A percentile compares a stretch with the other conserved stretches of the same genome.
Conservation (phyloP, 2,113 vertebrate genomes). For the Pyxicephalus adspersus region DNA sequence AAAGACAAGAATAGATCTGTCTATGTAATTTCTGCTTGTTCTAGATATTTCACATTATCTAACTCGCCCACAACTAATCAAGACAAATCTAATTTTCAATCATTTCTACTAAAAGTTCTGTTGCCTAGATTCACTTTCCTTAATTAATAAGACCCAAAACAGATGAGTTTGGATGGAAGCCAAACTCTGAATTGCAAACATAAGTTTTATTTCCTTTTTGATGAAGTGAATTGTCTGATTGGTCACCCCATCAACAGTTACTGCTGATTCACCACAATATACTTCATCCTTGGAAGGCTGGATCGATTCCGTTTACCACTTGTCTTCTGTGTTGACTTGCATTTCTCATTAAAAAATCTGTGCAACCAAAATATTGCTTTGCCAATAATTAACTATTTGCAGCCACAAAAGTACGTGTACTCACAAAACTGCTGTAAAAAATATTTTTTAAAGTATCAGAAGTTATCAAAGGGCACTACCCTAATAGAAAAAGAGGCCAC, state of each 20-base stretch:
- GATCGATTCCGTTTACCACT: constrained; percentile 20
- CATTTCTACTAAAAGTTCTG: neutral
- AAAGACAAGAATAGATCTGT: no score
- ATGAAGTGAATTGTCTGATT: constrained; percentile 5
- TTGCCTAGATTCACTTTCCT: constrained; percentile 7
- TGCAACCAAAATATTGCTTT: neutral
- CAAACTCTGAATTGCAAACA: constrained; percentile 29
- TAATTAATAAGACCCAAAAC: constrained; percentile 26
- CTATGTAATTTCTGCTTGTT: neutral
- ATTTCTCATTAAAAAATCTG: neutral
- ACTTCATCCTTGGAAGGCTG: constrained; percentile 15
- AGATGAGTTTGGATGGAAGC: constrained; percentile 13
- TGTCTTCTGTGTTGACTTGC: neutral
- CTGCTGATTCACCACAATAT: constrained; percentile 36
- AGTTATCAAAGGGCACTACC: no score
- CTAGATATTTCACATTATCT: neutral
- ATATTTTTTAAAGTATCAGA: no score
- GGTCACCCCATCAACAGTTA: constrained; percentile 21
- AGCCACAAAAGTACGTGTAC: no score
- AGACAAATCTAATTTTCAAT: neutral
- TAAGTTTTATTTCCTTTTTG: constrained; percentile 8
- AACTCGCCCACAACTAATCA: neutral
- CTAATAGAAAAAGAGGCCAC: no score
- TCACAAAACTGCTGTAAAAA: no score
- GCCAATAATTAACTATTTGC: neutral